Evolutionary conservation across 2,888 invertebrate genomes (phyloP), one percentile per base, ranked within the genome.

Genomic region (Ophion costatus): DNA sequence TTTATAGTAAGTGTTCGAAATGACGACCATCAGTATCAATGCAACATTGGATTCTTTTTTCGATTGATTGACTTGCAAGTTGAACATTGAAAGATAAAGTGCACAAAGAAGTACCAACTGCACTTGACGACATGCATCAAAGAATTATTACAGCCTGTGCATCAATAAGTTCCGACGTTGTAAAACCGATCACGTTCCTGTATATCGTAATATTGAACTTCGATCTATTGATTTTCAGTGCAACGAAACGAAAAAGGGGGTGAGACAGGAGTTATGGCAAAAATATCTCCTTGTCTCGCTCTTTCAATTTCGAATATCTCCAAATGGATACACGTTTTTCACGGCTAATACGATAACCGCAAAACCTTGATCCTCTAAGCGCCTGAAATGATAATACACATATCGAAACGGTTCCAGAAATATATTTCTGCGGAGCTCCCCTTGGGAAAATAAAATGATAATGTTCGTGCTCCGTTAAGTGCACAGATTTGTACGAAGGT

Each of bases 141-240:
- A n/a, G n/a, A n/a, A n/a, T n/a, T n/a, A n/a, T n/a, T n/a, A n/a
- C n/a, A n/a, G n/a, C n/a, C n/a, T n/a, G n/a, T n/a, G n/a, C n/a
- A n/a, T n/a, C n/a, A n/a, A n/a, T n/a, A n/a, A n/a, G n/a, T n/a
- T n/a, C n/a, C n/a, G n/a, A n/a, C n/a, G n/a, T n/a, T n/a, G n/a
- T n/a, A n/a, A n/a, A n/a, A 42, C 66, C 45, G 80, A 80, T 74
- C 73, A 80, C 67, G 74, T 57, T 74, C 59, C 24, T 76, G 29
- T 56, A 38, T 38, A 38, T 38, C 22, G 69, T 69, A 81, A 63
- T 69, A 75, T 81, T 75, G 69, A 82, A 51, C 45, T 38, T 5
- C 20, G 63, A 74, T 76, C 63, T 22, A 74, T 74, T 74, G 29
- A 63, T 70, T 69, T 75, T 75, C 7, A 63, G 69, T 74, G 56